These are phyloP conservation scores for Chymomyza fuscimana DNA, from an alignment of 2,888 invertebrate genomes.

Conservation along the genomic window DNA sequence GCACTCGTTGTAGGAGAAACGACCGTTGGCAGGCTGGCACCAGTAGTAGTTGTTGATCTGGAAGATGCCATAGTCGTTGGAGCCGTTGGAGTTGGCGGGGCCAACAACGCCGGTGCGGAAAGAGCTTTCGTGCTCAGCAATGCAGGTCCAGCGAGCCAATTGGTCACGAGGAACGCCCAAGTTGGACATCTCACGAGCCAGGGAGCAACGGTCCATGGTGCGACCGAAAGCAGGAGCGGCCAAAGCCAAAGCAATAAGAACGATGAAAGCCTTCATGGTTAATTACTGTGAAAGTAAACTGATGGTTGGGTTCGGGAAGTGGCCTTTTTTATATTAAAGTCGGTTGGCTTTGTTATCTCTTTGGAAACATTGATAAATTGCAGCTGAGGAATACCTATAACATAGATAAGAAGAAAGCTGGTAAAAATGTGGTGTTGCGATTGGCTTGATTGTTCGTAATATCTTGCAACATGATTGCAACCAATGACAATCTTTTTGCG, in stretches of 20 bases:
- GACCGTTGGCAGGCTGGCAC: conserved; percentile 54
- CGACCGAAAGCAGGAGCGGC: conserved; percentile 36
- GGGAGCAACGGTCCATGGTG: conserved; percentile 45
- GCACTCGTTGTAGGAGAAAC: conserved; percentile 58
- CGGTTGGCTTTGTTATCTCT: background rate
- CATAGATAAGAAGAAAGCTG: background rate
- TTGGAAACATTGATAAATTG: background rate
- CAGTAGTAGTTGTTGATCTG: conserved; percentile 69
- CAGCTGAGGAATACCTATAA: background rate
- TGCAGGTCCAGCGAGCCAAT: conserved; percentile 54
- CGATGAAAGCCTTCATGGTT: conserved; percentile 19
- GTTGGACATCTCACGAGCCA: conserved; percentile 54
- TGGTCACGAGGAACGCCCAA: conserved; percentile 46
- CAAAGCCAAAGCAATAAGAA: conserved; percentile 20
- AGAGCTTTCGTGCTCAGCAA: conserved; percentile 52
- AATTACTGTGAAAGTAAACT: conserved; percentile 8
- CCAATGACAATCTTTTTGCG: too few species aligned
- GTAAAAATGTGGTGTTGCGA: background rate
- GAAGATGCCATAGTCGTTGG: conserved; percentile 73
- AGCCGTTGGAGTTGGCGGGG: conserved; percentile 78
- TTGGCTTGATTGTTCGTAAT: background rate
- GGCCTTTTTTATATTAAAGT: background rate
- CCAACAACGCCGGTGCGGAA: conserved; percentile 79
- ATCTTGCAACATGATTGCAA: too few species aligned
- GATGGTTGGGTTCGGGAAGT: background rate